These are phyloP conservation scores for Holcopasites calliopsidis DNA, from an alignment of 1,140 invertebrate genomes.

Conservation along the genomic window DNA sequence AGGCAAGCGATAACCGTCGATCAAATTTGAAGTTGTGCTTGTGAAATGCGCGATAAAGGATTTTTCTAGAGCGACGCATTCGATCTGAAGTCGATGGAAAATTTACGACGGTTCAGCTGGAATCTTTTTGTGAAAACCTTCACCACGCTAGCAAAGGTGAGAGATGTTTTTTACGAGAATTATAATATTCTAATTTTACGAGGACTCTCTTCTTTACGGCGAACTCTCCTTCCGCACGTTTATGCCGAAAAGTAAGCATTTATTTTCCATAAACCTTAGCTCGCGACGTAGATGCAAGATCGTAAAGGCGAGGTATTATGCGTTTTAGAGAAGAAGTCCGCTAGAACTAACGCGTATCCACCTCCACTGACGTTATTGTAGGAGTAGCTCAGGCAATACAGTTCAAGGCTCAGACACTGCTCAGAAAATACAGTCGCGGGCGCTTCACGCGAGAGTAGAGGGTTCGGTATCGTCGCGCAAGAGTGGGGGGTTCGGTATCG, in stretches of 20 bases:
- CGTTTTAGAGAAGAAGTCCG: too few relatives aligned
- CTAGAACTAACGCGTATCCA: too few relatives aligned
- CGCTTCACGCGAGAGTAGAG: too few relatives aligned
- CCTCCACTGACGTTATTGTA: too few relatives aligned
- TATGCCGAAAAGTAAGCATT: slow-evolving; percentile 58
- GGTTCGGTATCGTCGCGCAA: too few relatives aligned
- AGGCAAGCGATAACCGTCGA: slow-evolving; percentile 5
- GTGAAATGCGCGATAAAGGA: slow-evolving; percentile 34
- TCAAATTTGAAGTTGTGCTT: slow-evolving; percentile 37
- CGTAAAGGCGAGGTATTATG: slow-evolving; percentile 54
- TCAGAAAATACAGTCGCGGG: too few relatives aligned
- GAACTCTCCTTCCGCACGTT: slow-evolving; percentile 54
- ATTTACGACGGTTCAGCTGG: slow-evolving; percentile 39
- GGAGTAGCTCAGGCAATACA: too few relatives aligned
- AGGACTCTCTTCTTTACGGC: slow-evolving; percentile 54
- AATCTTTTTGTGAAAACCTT: neutral
- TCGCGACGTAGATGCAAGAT: slow-evolving; percentile 39
- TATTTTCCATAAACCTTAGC: slow-evolving; percentile 72
- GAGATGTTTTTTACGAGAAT: slow-evolving; percentile 63
- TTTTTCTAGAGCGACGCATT: slow-evolving; percentile 43
- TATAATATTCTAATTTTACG: slow-evolving; percentile 73
- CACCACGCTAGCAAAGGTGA: neutral
- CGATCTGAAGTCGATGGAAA: slow-evolving; percentile 38
- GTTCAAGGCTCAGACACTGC: too few relatives aligned
- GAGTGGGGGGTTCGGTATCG: too few relatives aligned